These are phyloP conservation scores for Batillaria attramentaria DNA, from an alignment of 1,140 invertebrate genomes.

Conservation along the genomic window DNA sequence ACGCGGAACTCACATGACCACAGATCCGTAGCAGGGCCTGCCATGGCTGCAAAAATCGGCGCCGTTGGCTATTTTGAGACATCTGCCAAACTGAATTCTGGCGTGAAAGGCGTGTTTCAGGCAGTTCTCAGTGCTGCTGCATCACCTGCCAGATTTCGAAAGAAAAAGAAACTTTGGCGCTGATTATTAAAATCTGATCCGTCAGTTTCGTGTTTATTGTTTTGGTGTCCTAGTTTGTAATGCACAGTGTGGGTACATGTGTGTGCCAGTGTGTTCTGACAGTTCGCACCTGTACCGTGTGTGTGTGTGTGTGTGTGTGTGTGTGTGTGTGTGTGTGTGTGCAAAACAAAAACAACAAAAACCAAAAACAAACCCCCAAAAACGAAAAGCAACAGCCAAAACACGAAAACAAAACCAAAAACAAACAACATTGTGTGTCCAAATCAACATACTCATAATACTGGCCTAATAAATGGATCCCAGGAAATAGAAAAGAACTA, in stretches of 20 bases:
- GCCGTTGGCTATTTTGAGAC: conserved; percentile 59
- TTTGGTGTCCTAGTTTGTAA: background rate
- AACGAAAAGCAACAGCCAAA: too few relatives aligned
- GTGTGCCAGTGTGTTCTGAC: background rate
- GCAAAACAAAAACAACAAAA: too few relatives aligned
- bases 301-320: background rate
- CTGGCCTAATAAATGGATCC: too few relatives aligned
- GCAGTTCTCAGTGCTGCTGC: conserved; percentile 48
- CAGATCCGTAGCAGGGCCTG: conserved; percentile 32
- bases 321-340: background rate
- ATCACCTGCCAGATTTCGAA: background rate
- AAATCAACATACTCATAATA: too few relatives aligned
- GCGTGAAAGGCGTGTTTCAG: conserved; percentile 58
- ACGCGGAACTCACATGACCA: background rate
- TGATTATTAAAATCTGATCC: background rate
- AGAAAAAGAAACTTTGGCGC: background rate
- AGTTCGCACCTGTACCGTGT: too few relatives aligned
- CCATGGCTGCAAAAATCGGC: conserved; percentile 46
- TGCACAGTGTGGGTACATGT: background rate
- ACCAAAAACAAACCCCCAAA: too few relatives aligned
- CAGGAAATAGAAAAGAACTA: too few relatives aligned
- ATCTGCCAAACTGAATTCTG: conserved; percentile 60
- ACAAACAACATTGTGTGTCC: too few relatives aligned
- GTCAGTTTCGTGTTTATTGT: background rate
- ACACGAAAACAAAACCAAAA: too few relatives aligned